Evolutionary conservation across 2,797 vertebrate genomes (phyloP).

Genomic region (Vireo griseus): DNA sequence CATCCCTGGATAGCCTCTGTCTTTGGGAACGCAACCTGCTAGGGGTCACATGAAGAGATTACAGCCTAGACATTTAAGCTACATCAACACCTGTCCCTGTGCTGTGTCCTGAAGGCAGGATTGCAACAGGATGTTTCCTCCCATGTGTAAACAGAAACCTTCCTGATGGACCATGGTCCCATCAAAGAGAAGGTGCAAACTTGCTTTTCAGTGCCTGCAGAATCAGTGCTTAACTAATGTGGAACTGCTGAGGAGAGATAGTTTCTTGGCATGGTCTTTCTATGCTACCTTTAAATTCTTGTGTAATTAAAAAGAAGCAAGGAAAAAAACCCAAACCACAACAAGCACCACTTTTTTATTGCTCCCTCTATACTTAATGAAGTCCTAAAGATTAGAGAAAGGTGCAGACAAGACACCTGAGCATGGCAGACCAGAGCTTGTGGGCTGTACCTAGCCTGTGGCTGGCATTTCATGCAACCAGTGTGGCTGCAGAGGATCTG

Average conservation of each 20-base stretch:
- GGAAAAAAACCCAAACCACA: neutral
- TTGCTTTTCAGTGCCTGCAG: neutral
- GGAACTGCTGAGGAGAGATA: neutral
- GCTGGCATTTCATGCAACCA: neutral
- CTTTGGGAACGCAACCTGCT: neutral
- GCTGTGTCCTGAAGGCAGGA: neutral
- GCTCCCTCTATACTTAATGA: neutral
- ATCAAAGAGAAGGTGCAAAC: neutral
- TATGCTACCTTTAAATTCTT: neutral
- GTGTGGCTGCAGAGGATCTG: neutral
- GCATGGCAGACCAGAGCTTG: neutral
- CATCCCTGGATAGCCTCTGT: neutral
- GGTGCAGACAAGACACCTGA: slow-evolving; percentile 18
- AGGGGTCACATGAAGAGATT: neutral
- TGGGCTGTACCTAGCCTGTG: neutral
- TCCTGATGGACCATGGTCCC: neutral
- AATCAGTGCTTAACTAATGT: neutral
- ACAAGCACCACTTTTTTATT: slow-evolving; percentile 11
- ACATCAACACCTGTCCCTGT: neutral
- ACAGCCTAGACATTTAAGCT: neutral
- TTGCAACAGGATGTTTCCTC: neutral
- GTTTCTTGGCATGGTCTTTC: neutral
- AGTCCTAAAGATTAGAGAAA: neutral
- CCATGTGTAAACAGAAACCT: neutral
- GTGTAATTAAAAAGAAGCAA: slow-evolving; percentile 40